Evolutionary conservation across 2,113 vertebrate genomes (phyloP).

Genomic region (Brachypodius melanocephalos): DNA sequence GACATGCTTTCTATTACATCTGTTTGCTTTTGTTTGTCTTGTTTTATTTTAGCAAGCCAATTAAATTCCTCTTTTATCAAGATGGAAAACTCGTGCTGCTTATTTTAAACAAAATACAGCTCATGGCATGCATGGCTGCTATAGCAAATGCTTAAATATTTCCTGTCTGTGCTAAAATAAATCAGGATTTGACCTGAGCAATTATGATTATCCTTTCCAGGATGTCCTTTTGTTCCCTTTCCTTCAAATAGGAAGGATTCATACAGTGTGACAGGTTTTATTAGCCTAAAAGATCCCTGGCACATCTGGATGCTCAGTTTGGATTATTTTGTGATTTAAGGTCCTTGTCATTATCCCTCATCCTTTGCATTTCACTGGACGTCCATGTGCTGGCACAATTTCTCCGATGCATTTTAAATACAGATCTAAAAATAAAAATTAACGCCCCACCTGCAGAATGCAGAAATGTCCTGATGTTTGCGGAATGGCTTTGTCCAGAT

Average conservation of each 20-base stretch:
- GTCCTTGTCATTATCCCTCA: neutral
- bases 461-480: neutral
- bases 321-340: neutral
- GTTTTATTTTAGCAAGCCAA: conserved; percentile 31
- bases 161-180: neutral
- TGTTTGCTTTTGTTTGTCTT: conserved; percentile 15
- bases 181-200: neutral
- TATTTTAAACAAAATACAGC: conserved; percentile 22
- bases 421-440: neutral
- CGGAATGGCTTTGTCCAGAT: neutral
- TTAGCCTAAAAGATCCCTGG: neutral
- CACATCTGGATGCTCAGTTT: neutral
- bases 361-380: neutral
- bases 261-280: neutral
- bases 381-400: neutral
- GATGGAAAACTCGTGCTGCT: conserved; percentile 26
- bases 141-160: conserved; percentile 1
- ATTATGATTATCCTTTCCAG: neutral
- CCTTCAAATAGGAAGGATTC: neutral
- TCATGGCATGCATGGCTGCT: neutral
- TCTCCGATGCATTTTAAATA: neutral
- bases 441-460: neutral
- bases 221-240: neutral
- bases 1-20: conserved; percentile 62
- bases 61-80: conserved; percentile 55